phyloP scores from a whole-genome alignment of 2,888 invertebrate species.

The Cloeon dipterum region DNA sequence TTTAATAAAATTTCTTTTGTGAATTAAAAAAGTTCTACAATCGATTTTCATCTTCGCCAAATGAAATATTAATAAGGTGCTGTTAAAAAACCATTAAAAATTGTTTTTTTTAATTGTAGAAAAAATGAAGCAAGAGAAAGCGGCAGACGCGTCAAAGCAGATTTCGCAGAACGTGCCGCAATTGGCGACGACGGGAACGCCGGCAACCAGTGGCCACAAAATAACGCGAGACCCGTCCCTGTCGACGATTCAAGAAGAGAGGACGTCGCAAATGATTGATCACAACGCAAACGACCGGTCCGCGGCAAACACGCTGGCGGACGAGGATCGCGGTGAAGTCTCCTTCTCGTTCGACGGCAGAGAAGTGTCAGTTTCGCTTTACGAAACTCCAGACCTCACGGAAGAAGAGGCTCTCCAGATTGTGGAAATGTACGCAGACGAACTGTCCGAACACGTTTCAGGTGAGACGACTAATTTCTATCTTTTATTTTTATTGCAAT shows the following conservation, averaged over 20 bases:
- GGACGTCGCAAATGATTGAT: conserved; percentile 71
- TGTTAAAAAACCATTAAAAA: no score
- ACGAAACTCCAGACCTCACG: conserved; percentile 78
- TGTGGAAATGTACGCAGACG: conserved; percentile 85
- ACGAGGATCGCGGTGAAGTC: conserved; percentile 53
- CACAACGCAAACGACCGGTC: conserved; percentile 46
- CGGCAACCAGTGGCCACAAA: conserved; percentile 11
- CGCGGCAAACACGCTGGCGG: conserved; percentile 26
- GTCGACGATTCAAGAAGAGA: conserved; percentile 76
- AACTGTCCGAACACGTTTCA: conserved; percentile 66
- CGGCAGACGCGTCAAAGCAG: conserved; percentile 21
- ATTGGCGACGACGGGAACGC: no score
- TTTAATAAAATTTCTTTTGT: no score
- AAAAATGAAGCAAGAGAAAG: conserved; percentile 26
- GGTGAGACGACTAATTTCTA: no score
- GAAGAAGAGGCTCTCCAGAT: conserved; percentile 81
- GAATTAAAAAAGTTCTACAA: no score
- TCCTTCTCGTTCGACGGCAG: conserved; percentile 82
- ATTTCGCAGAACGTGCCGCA: no score
- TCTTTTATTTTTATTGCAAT: no score
- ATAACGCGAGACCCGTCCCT: conserved; percentile 57
- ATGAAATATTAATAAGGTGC: no score
- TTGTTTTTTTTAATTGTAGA: conserved; percentile 13
- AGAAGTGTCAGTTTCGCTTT: conserved; percentile 73
- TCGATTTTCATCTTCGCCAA: no score